phyloP scores from a whole-genome alignment of 2,797 vertebrate species.

The Amniataba percoides region DNA sequence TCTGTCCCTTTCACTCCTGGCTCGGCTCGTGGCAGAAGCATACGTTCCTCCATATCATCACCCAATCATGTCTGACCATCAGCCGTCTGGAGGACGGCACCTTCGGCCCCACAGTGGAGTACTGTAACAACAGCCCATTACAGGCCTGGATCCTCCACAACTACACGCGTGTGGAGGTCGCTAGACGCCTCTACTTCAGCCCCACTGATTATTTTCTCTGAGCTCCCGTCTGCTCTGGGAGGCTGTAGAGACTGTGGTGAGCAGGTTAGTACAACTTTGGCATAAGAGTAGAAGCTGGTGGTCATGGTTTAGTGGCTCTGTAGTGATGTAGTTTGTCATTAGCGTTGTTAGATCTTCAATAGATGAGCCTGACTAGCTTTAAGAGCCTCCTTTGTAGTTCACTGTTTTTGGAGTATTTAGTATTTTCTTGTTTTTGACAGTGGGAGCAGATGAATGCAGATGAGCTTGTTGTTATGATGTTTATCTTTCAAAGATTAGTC shows the following conservation, averaged over 20 bases:
- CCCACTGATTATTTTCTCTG: conserved; percentile 94
- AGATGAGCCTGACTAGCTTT: conserved; percentile 30
- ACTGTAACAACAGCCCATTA: conserved; percentile 86
- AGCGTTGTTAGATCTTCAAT: conserved; percentile 14
- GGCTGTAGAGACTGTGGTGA: conserved; percentile 61
- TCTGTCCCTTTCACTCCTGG: conserved; percentile 71
- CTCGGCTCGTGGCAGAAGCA: conserved; percentile 87
- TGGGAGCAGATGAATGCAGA: conserved; percentile 25
- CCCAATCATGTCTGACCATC: conserved; percentile 95
- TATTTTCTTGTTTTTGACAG: conserved; percentile 12
- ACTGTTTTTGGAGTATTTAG: neutral
- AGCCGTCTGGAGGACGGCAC: conserved; percentile 89
- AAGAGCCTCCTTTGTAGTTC: conserved; percentile 15
- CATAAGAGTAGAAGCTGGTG: conserved; percentile 37
- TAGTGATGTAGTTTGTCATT: conserved; percentile 34
- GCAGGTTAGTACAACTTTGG: conserved; percentile 79
- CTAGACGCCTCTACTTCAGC: conserved; percentile 91
- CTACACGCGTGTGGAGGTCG: conserved; percentile 90
- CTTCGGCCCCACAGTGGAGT: conserved; percentile 90
- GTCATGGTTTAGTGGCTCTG: conserved; percentile 31
- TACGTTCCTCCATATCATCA: conserved; percentile 93
- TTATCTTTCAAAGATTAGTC: conserved; percentile 37
- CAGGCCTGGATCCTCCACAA: conserved; percentile 92
- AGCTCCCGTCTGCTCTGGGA: conserved; percentile 48
- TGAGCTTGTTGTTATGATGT: conserved; percentile 21